These are phyloP conservation scores for Drosophila mulleri DNA, from an alignment of 2,888 invertebrate species.

Conservation along the genomic window DNA sequence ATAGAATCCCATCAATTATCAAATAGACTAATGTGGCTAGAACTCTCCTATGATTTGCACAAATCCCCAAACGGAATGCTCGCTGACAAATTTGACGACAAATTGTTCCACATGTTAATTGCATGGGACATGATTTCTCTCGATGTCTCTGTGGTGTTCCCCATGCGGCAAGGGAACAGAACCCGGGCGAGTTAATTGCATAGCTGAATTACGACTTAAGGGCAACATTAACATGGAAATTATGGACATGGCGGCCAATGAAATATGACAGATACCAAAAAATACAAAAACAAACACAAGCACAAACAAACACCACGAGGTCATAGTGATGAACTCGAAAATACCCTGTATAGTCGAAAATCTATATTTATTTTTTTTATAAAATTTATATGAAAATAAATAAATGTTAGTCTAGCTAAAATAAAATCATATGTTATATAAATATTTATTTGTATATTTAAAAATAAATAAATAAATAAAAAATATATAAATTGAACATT, in stretches of 20 bases:
- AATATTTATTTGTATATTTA: too few relatives aligned
- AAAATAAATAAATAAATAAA: too few relatives aligned
- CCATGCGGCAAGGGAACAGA: slow-evolving; percentile 31
- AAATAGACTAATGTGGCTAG: slow-evolving; percentile 11
- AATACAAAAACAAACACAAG: slow-evolving; percentile 43
- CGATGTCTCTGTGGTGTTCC: slow-evolving; percentile 18
- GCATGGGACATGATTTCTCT: slow-evolving; percentile 53
- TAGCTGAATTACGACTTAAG: slow-evolving; percentile 76
- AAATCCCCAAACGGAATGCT: slow-evolving; percentile 21
- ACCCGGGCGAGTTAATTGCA: slow-evolving; percentile 70
- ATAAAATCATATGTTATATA: too few relatives aligned
- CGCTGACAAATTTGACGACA: slow-evolving; percentile 27
- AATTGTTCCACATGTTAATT: slow-evolving; percentile 59
- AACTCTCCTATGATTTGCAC: background rate
- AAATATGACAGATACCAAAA: slow-evolving; percentile 54
- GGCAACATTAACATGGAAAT: slow-evolving; percentile 82
- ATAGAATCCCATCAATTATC: slow-evolving; percentile 32
- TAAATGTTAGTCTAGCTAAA: too few relatives aligned
- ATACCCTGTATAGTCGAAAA: slow-evolving; percentile 6
- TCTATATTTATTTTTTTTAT: background rate
- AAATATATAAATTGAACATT: too few relatives aligned
- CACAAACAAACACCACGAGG: slow-evolving; percentile 30
- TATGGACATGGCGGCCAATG: slow-evolving; percentile 68
- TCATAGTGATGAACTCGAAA: accelerated
- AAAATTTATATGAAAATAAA: too few relatives aligned